These are phyloP conservation scores for Leptodactylus fallax DNA, from an alignment of 2,797 vertebrate genomes.

Conservation along the genomic window DNA sequence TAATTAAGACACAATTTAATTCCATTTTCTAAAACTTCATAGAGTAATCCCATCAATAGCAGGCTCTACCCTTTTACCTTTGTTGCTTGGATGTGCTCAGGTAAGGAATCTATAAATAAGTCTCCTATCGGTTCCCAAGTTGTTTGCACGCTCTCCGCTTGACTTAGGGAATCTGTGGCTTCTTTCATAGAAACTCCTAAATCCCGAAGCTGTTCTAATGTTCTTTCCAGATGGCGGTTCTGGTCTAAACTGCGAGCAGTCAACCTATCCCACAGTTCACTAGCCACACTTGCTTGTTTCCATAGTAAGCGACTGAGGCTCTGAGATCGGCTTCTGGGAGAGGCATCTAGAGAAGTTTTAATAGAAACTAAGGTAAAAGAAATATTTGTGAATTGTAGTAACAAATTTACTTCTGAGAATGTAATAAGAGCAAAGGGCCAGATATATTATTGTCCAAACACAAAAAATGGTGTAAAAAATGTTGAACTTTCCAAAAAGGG, in stretches of 20 bases:
- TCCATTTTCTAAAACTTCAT: neutral
- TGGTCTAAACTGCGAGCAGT: constrained; percentile 93
- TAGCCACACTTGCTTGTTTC: constrained; percentile 96
- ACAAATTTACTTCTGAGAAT: neutral
- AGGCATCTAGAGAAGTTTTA: constrained; percentile 78
- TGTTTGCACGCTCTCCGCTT: constrained; percentile 88
- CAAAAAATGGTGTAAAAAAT: no score
- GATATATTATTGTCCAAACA: no score
- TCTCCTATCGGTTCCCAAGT: constrained; percentile 97
- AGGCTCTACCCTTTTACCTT: constrained; percentile 80
- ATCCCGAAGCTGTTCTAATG: constrained; percentile 91
- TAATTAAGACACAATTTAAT: neutral
- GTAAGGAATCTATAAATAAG: constrained; percentile 95
- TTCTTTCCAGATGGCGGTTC: constrained; percentile 92
- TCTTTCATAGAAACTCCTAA: constrained; percentile 93
- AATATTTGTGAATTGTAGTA: neutral
- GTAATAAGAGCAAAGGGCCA: no score
- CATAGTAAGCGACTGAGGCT: constrained; percentile 95
- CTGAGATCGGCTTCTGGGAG: constrained; percentile 87
- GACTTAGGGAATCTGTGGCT: constrained; percentile 84
- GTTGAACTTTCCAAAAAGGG: no score
- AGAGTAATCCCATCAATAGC: neutral
- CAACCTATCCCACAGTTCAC: constrained; percentile 96
- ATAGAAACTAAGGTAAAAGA: no score
- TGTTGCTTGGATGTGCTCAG: constrained; percentile 94